These are phyloP conservation scores for Drosophila dunni DNA, from an alignment of 1,140 invertebrate species.

Conservation along the genomic window DNA sequence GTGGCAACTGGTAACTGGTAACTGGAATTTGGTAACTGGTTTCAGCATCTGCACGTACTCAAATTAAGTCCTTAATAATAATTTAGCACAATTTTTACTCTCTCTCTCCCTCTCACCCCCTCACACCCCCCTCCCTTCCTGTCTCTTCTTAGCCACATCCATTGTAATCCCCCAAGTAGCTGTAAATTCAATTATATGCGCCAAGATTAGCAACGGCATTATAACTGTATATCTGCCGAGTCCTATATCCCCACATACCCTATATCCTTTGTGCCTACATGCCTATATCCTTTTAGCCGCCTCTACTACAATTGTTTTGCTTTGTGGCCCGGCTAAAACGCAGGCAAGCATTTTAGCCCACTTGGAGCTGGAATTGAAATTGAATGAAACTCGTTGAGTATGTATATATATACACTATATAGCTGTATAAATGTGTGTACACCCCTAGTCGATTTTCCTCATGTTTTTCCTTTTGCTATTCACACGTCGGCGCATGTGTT, in stretches of 20 bases:
- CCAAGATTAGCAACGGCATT: slow-evolving; percentile 4
- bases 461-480: slow-evolving; percentile 23
- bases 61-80: slow-evolving; percentile 58
- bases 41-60: slow-evolving; percentile 25
- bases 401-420: neutral
- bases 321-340: slow-evolving; percentile 4
- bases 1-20: neutral
- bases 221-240: neutral
- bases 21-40: slow-evolving; percentile 9
- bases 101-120: neutral
- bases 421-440: too few relatives aligned
- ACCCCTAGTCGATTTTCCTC: neutral
- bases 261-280: neutral
- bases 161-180: slow-evolving; percentile 1
- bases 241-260: neutral
- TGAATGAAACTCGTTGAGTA: slow-evolving; percentile 29
- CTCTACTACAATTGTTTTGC: slow-evolving; percentile 12
- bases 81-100: slow-evolving; percentile 33
- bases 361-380: slow-evolving; percentile 6
- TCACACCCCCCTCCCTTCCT: neutral
- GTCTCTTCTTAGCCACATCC: too few relatives aligned
- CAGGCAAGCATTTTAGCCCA: neutral
- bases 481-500: slow-evolving; percentile 63
- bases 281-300: slow-evolving; percentile 1
- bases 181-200: slow-evolving; percentile 20